Percentiles rank a stretch among this genome's conserved stretches.
These are phyloP conservation scores for Apodemia mormo DNA, from an alignment of 2,888 invertebrate species.

Conservation along the genomic window DNA sequence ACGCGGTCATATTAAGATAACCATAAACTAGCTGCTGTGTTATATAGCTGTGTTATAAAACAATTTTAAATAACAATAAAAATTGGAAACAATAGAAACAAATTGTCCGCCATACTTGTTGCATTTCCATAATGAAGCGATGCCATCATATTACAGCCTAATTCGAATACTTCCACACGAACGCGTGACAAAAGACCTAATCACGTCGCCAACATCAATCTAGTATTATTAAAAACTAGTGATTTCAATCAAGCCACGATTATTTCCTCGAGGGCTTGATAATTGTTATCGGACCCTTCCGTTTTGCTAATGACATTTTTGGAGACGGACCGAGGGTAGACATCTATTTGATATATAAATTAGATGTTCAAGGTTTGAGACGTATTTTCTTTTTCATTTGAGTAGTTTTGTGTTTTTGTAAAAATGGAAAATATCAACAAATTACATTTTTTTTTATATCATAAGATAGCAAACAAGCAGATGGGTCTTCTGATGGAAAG, in stretches of 20 bases:
- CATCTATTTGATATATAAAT: background rate
- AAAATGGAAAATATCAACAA: no score
- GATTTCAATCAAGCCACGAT: constrained; percentile 55
- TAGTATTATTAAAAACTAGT: constrained; percentile 42
- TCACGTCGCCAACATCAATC: constrained; percentile 18
- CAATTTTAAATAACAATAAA: no score
- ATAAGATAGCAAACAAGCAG: no score
- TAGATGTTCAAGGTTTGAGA: background rate
- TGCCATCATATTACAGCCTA: constrained; percentile 9
- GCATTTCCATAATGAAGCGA: background rate
- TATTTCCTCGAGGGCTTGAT: constrained; percentile 44
- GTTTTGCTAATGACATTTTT: constrained; percentile 10
- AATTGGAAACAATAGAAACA: background rate
- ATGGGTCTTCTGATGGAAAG: no score
- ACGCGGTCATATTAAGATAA: no score
- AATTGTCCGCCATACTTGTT: constrained; percentile 7
- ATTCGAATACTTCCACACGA: constrained; percentile 20
- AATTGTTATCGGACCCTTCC: constrained; percentile 15
- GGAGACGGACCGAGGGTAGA: constrained; percentile 2
- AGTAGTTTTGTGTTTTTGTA: no score
- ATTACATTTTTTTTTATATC: no score
- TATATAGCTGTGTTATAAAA: no score
- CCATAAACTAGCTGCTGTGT: no score
- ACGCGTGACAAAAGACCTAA: constrained; percentile 28
- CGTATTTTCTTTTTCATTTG: no score